Base-by-base conservation (phyloP, 2,113 vertebrate species). In the Macquaria australasica region DNA sequence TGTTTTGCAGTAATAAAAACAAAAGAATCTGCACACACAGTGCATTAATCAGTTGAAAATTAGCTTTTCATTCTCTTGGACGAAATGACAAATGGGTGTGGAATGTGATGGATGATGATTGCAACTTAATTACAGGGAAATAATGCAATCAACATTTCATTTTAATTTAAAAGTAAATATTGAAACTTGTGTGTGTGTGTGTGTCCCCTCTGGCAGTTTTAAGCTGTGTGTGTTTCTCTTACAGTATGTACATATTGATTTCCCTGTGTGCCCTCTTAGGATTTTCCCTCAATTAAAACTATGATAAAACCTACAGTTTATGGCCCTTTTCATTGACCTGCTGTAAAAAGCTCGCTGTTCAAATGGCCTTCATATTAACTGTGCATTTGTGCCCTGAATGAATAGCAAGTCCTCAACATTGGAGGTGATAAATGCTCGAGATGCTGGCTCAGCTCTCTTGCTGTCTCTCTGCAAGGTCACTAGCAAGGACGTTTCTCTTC, bases 51-150 rank as follows among this genome's bases (percentile, higher is more conserved):
- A 83, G 66, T 14, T 55, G 31, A 50, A 79, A 89, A 89, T 79
- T 7, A 0, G 81, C 66, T 79, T 81, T 81, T 83, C 37, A 68
- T 85, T 79, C 25, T 41, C 25, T 70, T 31, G 21, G 68, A 68
- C 14, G 6, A 51, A 78, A 81, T 70, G 10, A 67, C 53, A 69
- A 76, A 73, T 85, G 51, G 25, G 4, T 81, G 59, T 67, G 59
- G 39, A 81, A 53, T 66, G 62, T 8, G 83, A 90, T 82, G 70
- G 78, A 85, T 78, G 77, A 70, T 87, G 85, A 92, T 81, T 76
- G 86, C 72, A 73, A 43, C 75, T 83, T 84, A 82, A 90, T 91
- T 84, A 77, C 37, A 43, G 53, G 4, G 71, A 82, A 86, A 88
- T 74, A 82, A 82, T 83, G 59, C 43, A 86, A 73, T 85, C 78